A percentile compares a stretch with the other conserved stretches of the same genome.
These are phyloP conservation scores for Leucopternis melanops DNA, from an alignment of 2,113 vertebrate genomes.

Conservation along the genomic window DNA sequence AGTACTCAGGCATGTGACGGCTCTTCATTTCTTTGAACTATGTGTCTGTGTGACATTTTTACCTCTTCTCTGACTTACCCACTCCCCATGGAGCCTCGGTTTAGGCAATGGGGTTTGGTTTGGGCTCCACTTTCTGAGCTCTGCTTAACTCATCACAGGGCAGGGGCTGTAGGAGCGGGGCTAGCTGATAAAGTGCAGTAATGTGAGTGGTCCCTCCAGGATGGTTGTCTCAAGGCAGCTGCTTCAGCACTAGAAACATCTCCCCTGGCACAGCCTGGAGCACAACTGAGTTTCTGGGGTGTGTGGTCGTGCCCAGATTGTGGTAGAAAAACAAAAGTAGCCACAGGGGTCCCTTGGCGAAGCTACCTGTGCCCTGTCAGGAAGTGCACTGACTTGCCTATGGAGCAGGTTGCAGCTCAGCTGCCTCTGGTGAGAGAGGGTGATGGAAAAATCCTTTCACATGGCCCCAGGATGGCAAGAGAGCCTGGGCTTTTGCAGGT, in stretches of 20 bases:
- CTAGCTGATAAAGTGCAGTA: background rate
- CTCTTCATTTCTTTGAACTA: background rate
- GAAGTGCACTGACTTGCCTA: background rate
- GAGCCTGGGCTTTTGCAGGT: background rate
- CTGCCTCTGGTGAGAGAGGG: background rate
- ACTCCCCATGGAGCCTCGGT: accelerated
- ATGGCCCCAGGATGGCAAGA: background rate
- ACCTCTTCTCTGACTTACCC: background rate
- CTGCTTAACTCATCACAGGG: background rate
- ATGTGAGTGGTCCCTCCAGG: background rate
- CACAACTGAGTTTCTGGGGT: background rate
- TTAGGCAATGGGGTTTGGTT: background rate
- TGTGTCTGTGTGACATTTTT: background rate
- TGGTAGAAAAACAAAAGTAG: background rate
- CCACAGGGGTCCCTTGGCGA: accelerated
- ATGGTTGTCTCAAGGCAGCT: background rate
- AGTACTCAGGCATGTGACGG: background rate
- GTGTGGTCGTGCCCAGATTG: background rate
- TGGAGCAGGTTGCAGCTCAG: background rate
- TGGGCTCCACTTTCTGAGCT: background rate
- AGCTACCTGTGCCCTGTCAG: background rate
- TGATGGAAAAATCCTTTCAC: background rate
- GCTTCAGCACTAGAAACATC: background rate
- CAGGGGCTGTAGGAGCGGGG: accelerated
- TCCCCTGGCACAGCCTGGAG: background rate